Base-by-base conservation (phyloP, 2,797 vertebrate genomes). In the Schizopygopsis malacanthus region DNA sequence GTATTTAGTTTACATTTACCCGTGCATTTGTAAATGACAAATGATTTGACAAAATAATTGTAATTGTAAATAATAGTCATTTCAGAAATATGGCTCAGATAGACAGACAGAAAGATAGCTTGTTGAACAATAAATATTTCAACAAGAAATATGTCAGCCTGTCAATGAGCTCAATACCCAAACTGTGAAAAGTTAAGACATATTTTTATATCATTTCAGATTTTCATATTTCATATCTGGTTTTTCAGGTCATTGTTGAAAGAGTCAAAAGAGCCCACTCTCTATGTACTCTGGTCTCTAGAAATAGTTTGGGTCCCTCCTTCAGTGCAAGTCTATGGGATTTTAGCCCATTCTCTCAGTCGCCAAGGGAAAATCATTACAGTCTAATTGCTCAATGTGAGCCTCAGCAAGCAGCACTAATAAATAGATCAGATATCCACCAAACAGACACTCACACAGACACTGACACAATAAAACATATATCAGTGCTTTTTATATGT, bases 391-490 rank as follows among this genome's bases (percentile, higher is more conserved):
- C 67, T 69, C 67, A 69, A 39, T 69, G 45, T 45, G 20, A 45
- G 70, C 41, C 41, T 72, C 41, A 25, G 41, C 22, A 45, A 72
- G 18, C 41, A 72, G 37, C 22, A 6, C n/a, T 63, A 37, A 54
- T 37, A 76, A 76, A 76, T 54, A 59, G n/a, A 79, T 63, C 16
- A 45, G 56, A 61, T 28, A 43, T 79, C 61, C 41, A 61, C 22
- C 22, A 43, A 39, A 39, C 39, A 79, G 22, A 79, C 41, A 65
- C 59, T 45, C 59, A 61, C 4, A 41, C 45, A 22, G 28, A 22
- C 61, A 6, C 61, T 63, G 13, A 79, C 77, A 54, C 50, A 77
- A 56, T 33, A 79, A 28, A 65, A 65, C 39, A 79, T 61, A 15
- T 11, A 16, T 79, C 16, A 63, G 4, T 47, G 39, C 8, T 79